A percentile compares a stretch with the other conserved stretches of the same genome.
phyloP scores from a whole-genome alignment of 2,797 vertebrate species.

The Poecilia picta region DNA sequence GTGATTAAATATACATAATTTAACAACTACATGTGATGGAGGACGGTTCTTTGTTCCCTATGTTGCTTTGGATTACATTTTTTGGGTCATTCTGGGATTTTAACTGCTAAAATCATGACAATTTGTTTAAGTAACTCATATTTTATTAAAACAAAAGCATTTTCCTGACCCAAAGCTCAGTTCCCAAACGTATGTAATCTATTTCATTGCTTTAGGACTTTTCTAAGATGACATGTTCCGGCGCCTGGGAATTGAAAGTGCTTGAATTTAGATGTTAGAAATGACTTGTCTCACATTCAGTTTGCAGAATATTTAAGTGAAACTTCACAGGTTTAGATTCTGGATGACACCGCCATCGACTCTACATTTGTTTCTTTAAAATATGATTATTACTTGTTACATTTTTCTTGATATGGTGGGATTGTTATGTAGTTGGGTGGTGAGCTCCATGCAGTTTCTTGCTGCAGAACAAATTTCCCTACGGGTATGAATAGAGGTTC shows the following conservation, averaged over 20 bases:
- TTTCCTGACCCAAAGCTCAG: not conserved
- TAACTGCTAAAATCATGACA: not conserved
- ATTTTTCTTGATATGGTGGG: not conserved
- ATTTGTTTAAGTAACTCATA: not conserved
- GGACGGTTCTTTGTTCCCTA: not conserved
- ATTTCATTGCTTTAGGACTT: not conserved
- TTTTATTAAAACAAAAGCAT: not conserved
- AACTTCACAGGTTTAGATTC: not conserved
- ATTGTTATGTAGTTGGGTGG: not conserved
- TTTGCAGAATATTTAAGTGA: not conserved
- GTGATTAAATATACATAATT: not conserved
- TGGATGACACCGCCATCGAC: not conserved
- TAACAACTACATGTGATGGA: not conserved
- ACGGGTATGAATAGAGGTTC: not conserved
- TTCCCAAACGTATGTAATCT: not conserved
- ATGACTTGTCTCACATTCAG: not conserved
- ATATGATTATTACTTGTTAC: slow-evolving; percentile 1
- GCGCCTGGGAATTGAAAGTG: not conserved
- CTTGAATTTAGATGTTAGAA: not conserved
- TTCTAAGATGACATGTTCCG: not conserved
- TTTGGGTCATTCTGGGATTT: not conserved
- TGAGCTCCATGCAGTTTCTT: not conserved
- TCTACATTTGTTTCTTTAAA: not conserved
- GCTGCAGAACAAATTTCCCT: not conserved
- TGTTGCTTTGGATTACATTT: not conserved